Percentiles rank a stretch among this genome's conserved stretches.
phyloP scores from a whole-genome alignment of 2,113 vertebrate genomes.

The Mobula hypostoma region DNA sequence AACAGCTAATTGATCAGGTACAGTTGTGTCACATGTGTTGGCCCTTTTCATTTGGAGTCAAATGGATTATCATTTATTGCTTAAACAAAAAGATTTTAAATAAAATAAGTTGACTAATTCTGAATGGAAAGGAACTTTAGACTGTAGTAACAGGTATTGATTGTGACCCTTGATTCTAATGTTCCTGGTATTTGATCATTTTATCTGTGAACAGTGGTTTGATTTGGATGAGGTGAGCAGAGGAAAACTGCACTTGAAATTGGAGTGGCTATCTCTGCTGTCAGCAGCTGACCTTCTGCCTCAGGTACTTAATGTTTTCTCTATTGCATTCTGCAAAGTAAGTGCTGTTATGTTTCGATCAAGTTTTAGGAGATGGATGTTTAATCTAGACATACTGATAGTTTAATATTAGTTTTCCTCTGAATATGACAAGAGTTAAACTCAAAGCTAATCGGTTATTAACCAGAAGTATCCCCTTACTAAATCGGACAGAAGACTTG shows the following conservation, averaged over 20 bases:
- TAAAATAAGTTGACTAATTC: not conserved
- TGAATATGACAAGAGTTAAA: not conserved
- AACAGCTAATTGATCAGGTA: conserved; percentile 80
- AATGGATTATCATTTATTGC: not conserved
- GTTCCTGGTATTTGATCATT: not conserved
- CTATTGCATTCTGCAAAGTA: not conserved
- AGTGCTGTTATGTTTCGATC: not conserved
- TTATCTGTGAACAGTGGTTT: conserved; percentile 73
- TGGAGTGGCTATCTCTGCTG: conserved; percentile 82
- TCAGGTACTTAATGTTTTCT: conserved; percentile 60
- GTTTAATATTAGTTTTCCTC: not conserved
- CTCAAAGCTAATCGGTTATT: not conserved
- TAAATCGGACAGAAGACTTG: not conserved
- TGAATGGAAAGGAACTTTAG: not conserved
- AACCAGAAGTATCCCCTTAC: not conserved
- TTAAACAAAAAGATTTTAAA: not conserved
- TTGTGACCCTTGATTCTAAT: not conserved
- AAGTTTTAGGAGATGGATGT: not conserved
- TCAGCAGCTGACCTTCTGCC: conserved; percentile 69
- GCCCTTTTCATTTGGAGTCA: not conserved
- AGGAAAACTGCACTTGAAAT: conserved; percentile 82
- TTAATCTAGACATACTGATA: not conserved
- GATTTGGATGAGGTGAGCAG: conserved; percentile 69
- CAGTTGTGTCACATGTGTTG: conserved; percentile 39
- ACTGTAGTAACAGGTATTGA: not conserved